Conservation (phyloP, 2,113 vertebrate genomes). For the Saccopteryx bilineata region DNA sequence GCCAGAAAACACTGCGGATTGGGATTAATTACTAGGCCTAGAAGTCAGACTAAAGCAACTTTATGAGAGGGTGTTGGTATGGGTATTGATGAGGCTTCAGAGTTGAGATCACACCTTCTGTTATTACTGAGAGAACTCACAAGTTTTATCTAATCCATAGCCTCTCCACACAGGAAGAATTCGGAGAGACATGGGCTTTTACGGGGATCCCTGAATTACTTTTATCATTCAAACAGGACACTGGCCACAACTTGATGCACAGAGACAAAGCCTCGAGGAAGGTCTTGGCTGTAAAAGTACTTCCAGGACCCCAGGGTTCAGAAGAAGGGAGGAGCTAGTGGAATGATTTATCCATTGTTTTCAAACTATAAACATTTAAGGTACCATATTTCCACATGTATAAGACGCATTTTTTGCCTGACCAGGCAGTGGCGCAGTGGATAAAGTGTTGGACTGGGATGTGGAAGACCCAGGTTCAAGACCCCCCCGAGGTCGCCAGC, state of each 20-base stretch:
- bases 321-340: background rate
- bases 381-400: too few species aligned
- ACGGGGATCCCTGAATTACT: background rate
- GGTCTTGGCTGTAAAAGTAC: background rate
- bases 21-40: background rate
- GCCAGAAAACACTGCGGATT: background rate
- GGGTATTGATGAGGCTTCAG: background rate
- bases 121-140: background rate
- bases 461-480: too few species aligned
- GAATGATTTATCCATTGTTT: background rate
- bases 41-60: background rate
- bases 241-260: background rate
- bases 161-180: background rate
- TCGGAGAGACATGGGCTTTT: background rate
- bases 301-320: background rate
- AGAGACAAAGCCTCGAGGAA: background rate
- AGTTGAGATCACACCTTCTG: constrained; percentile 3
- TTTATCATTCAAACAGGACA: background rate
- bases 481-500: too few species aligned
- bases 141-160: background rate
- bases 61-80: background rate
- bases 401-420: too few species aligned
- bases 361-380: background rate
- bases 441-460: too few species aligned
- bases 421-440: too few species aligned